Base-by-base conservation (phyloP, 2,888 invertebrate species). In the Furcula furcula region DNA sequence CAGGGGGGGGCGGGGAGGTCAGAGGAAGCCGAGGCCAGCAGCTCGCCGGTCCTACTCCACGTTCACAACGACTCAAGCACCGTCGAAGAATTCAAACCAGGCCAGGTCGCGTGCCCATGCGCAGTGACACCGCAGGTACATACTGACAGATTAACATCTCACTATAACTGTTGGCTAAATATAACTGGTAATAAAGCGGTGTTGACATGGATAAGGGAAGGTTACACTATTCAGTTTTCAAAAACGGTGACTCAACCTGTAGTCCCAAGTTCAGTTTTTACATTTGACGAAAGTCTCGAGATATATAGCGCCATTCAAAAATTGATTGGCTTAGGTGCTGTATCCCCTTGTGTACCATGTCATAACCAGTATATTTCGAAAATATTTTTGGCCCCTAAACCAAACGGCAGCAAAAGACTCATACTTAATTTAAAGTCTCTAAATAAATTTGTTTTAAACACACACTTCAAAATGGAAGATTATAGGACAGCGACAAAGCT, bases 391-490 rank as follows among this genome's bases (percentile, higher is more conserved):
- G 32, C 41, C 1, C 40, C 41, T 13, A 55, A 55, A 31, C 13
- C 46, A 4, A 51, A 53, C 15, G 48, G 51, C 1, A 25, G 20
- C 1, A 37, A 47, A 23, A 28, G 46, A n/a, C 50, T 56, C 30
- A 54, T 40, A 31, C 7, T 46, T 7, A 53, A 59, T 34, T 15
- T 52, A 25, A 53, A 55, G 31, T 5, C 9, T 13, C 26, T 54
- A 16, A 52, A 49, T 49, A 48, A 48, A 35, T 54, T 43, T 38
- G 23, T 56, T 10, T 1, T 7, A 2, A 39, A 31, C 0, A 4
- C 6, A 4, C 53, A 55, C 29, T 55, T 58, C 31, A 52, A 59
- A 41, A 53, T 55, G 55, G 49, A 54, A 29, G 54, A 57, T 28
- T 30, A 47, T 27, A 26, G 55, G 6, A 60, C 55, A 1, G 55